These are phyloP conservation scores for Mythimna pallens DNA, from an alignment of 2,888 invertebrate species.

Conservation along the genomic window DNA sequence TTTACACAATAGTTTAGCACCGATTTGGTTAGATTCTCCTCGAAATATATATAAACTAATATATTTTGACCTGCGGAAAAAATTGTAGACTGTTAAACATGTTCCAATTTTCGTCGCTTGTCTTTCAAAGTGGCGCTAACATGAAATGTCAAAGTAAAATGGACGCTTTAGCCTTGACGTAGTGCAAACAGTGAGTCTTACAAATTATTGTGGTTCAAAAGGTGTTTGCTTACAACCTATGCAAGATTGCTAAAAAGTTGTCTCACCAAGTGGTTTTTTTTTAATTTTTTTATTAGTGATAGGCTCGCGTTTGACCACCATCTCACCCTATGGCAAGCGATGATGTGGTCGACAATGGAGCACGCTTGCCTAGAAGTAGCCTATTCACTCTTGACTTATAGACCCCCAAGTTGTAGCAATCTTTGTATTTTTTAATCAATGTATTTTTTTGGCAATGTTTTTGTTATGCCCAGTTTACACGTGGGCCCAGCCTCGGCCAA, in stretches of 20 bases:
- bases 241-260: conserved; percentile 8
- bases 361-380: too few relatives aligned
- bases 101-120: neutral
- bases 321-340: too few relatives aligned
- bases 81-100: neutral
- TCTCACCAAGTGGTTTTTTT: too few relatives aligned
- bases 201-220: conserved; percentile 17
- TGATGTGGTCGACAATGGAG: too few relatives aligned
- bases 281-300: too few relatives aligned
- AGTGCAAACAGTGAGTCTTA: conserved; percentile 20
- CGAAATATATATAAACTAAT: neutral
- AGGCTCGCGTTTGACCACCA: too few relatives aligned
- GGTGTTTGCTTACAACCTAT: conserved; percentile 25
- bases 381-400: too few relatives aligned
- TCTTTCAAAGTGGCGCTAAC: neutral
- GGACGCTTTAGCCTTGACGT: neutral
- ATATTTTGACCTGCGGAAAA: conserved; percentile 7
- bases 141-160: conserved; percentile 5
- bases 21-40: conserved; percentile 9
- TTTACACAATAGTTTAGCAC: conserved; percentile 16
- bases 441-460: too few relatives aligned
- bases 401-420: too few relatives aligned
- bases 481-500: too few relatives aligned
- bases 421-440: too few relatives aligned
- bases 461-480: too few relatives aligned